These are phyloP conservation scores for Mungos mungo DNA, from an alignment of 2,113 vertebrate genomes.

Conservation along the genomic window DNA sequence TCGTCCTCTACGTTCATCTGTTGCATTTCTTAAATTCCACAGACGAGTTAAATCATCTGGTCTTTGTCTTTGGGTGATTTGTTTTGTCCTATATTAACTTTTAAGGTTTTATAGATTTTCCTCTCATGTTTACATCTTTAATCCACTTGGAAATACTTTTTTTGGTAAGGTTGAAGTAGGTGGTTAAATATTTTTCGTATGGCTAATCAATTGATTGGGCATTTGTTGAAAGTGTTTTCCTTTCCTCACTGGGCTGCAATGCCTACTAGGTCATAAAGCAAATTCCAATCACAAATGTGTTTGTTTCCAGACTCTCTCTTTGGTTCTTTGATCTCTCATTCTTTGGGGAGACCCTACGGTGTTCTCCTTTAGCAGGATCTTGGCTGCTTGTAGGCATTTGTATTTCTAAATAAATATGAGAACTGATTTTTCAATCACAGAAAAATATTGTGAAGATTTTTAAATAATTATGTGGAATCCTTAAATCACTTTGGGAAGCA, in stretches of 20 bases:
- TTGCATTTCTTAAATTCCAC: too few relatives aligned
- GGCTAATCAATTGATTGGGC: neutral
- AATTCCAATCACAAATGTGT: neutral
- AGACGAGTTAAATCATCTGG: too few relatives aligned
- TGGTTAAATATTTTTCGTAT: neutral
- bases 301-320: neutral
- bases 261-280: neutral
- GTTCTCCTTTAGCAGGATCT: neutral
- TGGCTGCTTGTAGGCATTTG: neutral
- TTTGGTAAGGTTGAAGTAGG: neutral
- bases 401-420: neutral
- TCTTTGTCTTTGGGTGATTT: too few relatives aligned
- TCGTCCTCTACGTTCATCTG: too few relatives aligned
- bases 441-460: neutral
- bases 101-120: neutral
- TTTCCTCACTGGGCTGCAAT: neutral
- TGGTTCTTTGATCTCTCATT: neutral
- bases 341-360: neutral
- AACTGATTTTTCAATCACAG: neutral
- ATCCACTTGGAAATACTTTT: neutral
- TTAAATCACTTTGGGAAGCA: neutral
- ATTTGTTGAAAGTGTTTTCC: neutral
- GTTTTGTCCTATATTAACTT: neutral
- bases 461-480: neutral
- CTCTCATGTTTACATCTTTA: neutral